phyloP scores from a whole-genome alignment of 2,113 vertebrate genomes.

The human region GRCh38 chr5:149512001-149512500 shows the following conservation, averaged over 20 bases:
- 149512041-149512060: constrained; percentile 14
- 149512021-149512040: not conserved
- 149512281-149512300: not conserved
- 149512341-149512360: not conserved
- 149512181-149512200: not conserved
- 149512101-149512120: constrained; percentile 19
- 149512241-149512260: not conserved
- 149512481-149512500: not conserved
- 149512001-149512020: not conserved
- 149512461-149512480: not conserved
- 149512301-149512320: not conserved
- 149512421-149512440: not conserved
- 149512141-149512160: not conserved
- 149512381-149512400: not conserved
- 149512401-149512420: not conserved
- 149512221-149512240: not conserved
- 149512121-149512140: not conserved
- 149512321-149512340: not conserved
- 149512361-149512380: not conserved
- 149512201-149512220: not conserved
- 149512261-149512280: not conserved
- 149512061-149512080: not conserved
- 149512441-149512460: not conserved
- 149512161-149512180: not conserved
- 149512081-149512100: not conserved